Percentiles rank a stretch among this genome's conserved stretches.
phyloP scores from a whole-genome alignment of 2,113 vertebrate species.

The Tragulus kanchil region DNA sequence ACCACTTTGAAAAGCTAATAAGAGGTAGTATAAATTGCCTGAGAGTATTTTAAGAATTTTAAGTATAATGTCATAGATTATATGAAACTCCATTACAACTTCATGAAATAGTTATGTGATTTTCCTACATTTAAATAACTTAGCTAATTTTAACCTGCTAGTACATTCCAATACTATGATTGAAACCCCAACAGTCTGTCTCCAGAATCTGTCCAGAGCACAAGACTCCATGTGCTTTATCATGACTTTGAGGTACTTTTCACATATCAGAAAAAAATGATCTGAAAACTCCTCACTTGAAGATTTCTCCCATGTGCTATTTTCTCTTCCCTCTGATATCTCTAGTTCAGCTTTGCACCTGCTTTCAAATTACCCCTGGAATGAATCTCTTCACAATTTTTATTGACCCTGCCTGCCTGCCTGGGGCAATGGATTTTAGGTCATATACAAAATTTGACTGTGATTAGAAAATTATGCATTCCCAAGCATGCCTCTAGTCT shows the following conservation, averaged over 20 bases:
- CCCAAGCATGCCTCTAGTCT: not conserved
- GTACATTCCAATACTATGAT: not conserved
- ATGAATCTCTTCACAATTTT: not conserved
- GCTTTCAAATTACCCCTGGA: not conserved
- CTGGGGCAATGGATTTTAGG: not conserved
- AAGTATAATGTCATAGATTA: not conserved
- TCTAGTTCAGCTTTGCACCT: not conserved
- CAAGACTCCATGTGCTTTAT: not conserved
- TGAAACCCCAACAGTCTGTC: not conserved
- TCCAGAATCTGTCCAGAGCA: not conserved
- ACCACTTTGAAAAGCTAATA: not conserved
- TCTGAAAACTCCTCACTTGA: not conserved
- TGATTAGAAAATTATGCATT: slow-evolving; percentile 23
- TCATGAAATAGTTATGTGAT: not conserved
- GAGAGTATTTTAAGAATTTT: not conserved
- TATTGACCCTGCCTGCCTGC: not conserved
- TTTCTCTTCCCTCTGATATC: not conserved
- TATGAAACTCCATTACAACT: not conserved
- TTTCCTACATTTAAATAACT: not conserved
- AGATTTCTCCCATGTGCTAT: not conserved
- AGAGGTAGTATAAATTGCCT: not conserved
- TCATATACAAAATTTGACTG: not conserved
- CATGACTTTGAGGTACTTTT: not conserved
- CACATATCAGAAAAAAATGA: not conserved
- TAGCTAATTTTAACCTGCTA: not conserved